Base-by-base conservation (phyloP, 2,113 vertebrate species). In the Notothenia rossii region DNA sequence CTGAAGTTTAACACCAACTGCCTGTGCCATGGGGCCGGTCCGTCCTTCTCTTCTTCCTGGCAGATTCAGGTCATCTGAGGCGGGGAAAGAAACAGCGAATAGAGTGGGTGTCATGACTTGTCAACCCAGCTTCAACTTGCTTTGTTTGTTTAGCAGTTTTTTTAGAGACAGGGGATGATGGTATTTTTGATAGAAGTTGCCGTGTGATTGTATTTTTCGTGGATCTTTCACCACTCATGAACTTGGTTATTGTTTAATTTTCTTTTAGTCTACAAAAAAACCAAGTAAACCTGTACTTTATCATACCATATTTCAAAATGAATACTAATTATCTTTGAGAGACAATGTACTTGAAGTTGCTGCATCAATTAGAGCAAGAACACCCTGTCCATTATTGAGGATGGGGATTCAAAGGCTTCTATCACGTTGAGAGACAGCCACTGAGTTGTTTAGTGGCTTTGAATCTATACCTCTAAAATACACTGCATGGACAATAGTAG, bases 1-100 rank as follows among this genome's bases (percentile, higher is more conserved):
- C 54, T 70, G 56, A 55, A 63, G n/a, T 70, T 76, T 59, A 89
- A 74, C 65, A 54, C 33, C 49, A 50, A 53, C 29, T 68, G 36
- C 36, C 36, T 40, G 36, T 40, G 66, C 74, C 48, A 72, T 17
- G 7, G 54, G 66, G 71, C 36, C 8, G 6, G 5, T 61, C 2
- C 12, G 58, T 65, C 49, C 54, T 49, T 53, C 70, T 72, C 63
- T 43, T 58, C 48, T 51, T 75, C 43, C 61, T 49, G 62, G 48
- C 61, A 62, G 58, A 73, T 73, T 69, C 62, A 58, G 55, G 48
- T 66, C 14, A 58, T 73, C 10, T 36, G 18, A 33, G 40, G 13
- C 17, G 10, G 48, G 17, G 56, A 18, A 29, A 0, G 9, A 12
- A 62, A 4, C 18, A 17, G 5, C 65, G 22, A 76, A 64, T 51